Evolutionary conservation across 2,888 invertebrate genomes (phyloP), one percentile per base, ranked within the genome.

Genomic region (Trichacis sp.): DNA sequence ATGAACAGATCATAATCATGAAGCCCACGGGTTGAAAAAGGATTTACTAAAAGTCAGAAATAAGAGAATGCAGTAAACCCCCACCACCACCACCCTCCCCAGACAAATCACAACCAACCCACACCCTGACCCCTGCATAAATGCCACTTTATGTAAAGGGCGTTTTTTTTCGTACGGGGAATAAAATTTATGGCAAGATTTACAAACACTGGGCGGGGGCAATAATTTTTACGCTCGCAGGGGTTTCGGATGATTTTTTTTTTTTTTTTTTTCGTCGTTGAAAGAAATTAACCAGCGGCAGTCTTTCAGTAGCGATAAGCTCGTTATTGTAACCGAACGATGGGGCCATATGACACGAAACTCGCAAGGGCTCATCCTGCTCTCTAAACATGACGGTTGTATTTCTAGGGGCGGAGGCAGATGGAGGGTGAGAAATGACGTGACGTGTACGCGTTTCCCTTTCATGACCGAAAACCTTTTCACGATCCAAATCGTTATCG

Each of bases 341-440:
- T 45, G 12, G 49, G 48, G 60, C 60, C 65, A 65, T 61, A 65
- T 61, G 61, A 65, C 61, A 58, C 62, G 62, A 56, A 51, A 46
- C 55, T 61, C 61, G 47, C 60, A 51, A 64, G 61, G 55, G 65
- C 60, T 57, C 65, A 61, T 65, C 65, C 57, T 56, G 53, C 57
- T 60, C 64, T 58, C 49, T n/a, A 40, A 48, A 19, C 45, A 33
- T 64, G 64, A 65, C 65, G 60, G 60, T 57, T 65, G 60, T 65
- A 54, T 65, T 65, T 65, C 65, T 65, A 61, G 61, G 61, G 61
- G 61, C 65, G 61, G 61, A 65, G 65, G 42, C 61, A 66, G 61
- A 56, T 61, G n/a, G 61, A 36, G 36, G 11, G 11, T 36, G 47
- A 62, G 65, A 54, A 60, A 51, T 46, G 53, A 65, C 54, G 46